Percentiles rank a stretch among this genome's conserved stretches.
These are phyloP conservation scores for Meriones unguiculatus DNA, from an alignment of 2,113 vertebrate species.

Conservation along the genomic window DNA sequence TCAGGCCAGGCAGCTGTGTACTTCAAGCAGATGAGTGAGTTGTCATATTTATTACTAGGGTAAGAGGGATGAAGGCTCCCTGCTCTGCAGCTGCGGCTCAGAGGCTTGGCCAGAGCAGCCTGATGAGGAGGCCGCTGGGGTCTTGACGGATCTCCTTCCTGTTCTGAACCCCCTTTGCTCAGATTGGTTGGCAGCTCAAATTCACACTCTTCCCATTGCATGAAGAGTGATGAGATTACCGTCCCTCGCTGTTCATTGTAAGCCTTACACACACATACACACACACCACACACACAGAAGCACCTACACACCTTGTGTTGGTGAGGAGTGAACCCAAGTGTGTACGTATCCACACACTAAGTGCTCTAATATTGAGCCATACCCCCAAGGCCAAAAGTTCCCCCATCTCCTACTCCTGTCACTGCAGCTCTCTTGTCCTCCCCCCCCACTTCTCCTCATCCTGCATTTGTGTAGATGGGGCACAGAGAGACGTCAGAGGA, in stretches of 20 bases:
- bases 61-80: constrained; percentile 41
- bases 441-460: not conserved
- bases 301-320: not conserved
- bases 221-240: not conserved
- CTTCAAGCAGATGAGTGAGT: constrained; percentile 81
- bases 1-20: constrained; percentile 70
- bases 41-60: not conserved
- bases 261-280: not conserved
- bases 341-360: not conserved
- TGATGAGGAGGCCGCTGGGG: accelerated
- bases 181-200: not conserved
- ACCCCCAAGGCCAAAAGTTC: not conserved
- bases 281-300: not conserved
- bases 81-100: not conserved
- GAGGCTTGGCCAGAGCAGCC: not conserved
- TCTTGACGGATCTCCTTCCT: accelerated
- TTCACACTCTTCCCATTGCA: not conserved
- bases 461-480: not conserved
- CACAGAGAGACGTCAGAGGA: not conserved
- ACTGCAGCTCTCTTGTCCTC: too few species aligned
- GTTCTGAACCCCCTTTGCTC: not conserved
- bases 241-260: not conserved
- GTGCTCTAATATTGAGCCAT: not conserved
- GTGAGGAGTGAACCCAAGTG: not conserved
- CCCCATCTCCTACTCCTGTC: too few species aligned